Percentiles rank a stretch among this genome's conserved stretches.
phyloP scores from a whole-genome alignment of 2,888 invertebrate genomes.

The Carcina quercana region DNA sequence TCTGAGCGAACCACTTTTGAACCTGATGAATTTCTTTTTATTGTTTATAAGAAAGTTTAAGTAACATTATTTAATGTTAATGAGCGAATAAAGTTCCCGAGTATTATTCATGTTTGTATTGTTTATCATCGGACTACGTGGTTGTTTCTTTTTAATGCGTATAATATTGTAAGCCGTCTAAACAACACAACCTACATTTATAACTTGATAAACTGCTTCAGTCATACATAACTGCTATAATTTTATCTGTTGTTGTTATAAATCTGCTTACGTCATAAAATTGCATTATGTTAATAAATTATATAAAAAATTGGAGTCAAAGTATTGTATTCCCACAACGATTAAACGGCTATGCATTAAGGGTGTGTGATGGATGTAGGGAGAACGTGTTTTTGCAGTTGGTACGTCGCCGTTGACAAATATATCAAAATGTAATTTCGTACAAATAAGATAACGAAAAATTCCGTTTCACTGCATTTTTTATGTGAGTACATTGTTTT shows the following conservation, averaged over 20 bases:
- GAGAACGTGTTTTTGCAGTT: no score
- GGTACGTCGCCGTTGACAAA: no score
- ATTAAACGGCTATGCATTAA: slow-evolving; percentile 50
- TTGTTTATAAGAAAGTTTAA: slow-evolving; percentile 38
- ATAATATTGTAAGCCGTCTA: no score
- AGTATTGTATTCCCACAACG: slow-evolving; percentile 63
- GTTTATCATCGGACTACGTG: slow-evolving; percentile 24
- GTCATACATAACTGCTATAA: no score
- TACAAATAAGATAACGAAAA: no score
- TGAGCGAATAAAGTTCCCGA: slow-evolving; percentile 30
- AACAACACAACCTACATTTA: no score
- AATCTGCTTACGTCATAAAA: slow-evolving; percentile 42
- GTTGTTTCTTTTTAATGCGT: not conserved
- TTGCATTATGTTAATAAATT: slow-evolving; percentile 40
- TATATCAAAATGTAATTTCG: no score
- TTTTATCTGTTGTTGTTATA: no score
- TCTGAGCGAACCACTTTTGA: slow-evolving; percentile 41
- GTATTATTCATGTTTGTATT: slow-evolving; percentile 24
- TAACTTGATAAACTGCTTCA: no score
- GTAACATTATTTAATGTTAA: slow-evolving; percentile 40
- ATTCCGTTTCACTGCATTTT: no score
- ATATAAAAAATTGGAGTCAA: slow-evolving; percentile 41
- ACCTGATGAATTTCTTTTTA: slow-evolving; percentile 50
- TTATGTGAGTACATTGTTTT: no score
- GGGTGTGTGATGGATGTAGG: no score